Evolutionary conservation across 2,888 invertebrate genomes (phyloP), one percentile per base, ranked within the genome.

Genomic region (Epirrita christyi): DNA sequence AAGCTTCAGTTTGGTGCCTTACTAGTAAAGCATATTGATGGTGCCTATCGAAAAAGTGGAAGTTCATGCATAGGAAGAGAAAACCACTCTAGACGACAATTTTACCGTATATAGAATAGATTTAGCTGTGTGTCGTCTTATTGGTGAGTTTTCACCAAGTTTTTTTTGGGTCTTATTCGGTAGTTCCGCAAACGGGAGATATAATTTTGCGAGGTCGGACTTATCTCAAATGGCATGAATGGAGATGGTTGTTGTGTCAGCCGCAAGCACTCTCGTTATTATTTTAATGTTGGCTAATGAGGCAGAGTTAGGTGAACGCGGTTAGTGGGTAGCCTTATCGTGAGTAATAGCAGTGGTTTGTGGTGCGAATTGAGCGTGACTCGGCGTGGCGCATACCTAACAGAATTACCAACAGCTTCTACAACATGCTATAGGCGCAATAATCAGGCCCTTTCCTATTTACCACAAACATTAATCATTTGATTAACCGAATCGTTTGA

Each of bases 381-480:
- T 78, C 41, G 76, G 64, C 64, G 67, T 62, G 65, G 59, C 69
- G 52, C 55, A 51, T 43, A 52, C 49, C 15, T 41, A 40, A 4
- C 37, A 21, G 47, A 55, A 55, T 42, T 32, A 14, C 28, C 10
- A 48, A 2, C n/a, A 46, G 53, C 46, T 34, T 40, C 11, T 53
- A 41, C 10, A 21, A 29, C 37, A 55, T 44, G 43, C 48, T 43
- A n/a, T n/a, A 48, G 27, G 15, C 41, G n/a, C 37, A 28, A 38
- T 55, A 51, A 56, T 47, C 54, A 43, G 34, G 48, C 53, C 78
- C 75, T 78, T 83, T 81, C 76, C 72, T 75, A 81, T 80, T 83
- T 78, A 81, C 80, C 76, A 78, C 73, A 75, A 82, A 76, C 81
- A 87, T 87, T 86, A 83, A 86, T 85, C 80, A 80, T 80, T 72